Conservation (phyloP, 1,140 invertebrate species). For the Drosophila melanica region DNA sequence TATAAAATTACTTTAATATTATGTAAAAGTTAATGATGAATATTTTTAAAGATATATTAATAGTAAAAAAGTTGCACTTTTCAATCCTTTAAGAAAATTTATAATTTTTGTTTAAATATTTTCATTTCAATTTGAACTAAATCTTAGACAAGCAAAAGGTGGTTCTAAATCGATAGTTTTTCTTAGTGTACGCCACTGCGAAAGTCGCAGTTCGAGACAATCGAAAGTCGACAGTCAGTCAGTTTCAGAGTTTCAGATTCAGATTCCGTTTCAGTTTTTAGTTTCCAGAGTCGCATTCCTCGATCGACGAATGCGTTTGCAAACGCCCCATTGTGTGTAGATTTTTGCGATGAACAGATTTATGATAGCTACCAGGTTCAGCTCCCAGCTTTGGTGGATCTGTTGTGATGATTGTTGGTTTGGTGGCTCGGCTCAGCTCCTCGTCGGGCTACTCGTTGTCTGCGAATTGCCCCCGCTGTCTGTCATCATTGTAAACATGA, state of each 20-base stretch:
- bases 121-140: too few species aligned
- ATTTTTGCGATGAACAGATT: conserved; percentile 82
- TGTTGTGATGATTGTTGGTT: conserved; percentile 26
- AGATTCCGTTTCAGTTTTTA: conserved; percentile 32
- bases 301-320: conserved; percentile 80
- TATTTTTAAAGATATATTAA: too few species aligned
- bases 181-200: conserved; percentile 8
- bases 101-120: too few species aligned
- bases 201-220: conserved; percentile 27
- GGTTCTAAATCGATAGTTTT: background rate
- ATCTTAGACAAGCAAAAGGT: background rate
- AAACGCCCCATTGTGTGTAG: conserved; percentile 83
- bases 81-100: too few species aligned
- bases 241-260: conserved; percentile 24
- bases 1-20: too few species aligned
- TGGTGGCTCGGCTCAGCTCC: conserved; percentile 4
- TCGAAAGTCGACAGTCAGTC: conserved; percentile 55
- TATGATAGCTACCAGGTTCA: conserved; percentile 76
- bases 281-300: conserved; percentile 55
- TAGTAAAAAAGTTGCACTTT: too few species aligned
- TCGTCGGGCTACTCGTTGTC: conserved; percentile 4
- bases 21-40: too few species aligned
- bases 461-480: conserved; percentile 49
- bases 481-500: conserved; percentile 84
- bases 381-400: conserved; percentile 7